phyloP scores from a whole-genome alignment of 2,797 vertebrate species.

The Lindbergichthys nudifrons region DNA sequence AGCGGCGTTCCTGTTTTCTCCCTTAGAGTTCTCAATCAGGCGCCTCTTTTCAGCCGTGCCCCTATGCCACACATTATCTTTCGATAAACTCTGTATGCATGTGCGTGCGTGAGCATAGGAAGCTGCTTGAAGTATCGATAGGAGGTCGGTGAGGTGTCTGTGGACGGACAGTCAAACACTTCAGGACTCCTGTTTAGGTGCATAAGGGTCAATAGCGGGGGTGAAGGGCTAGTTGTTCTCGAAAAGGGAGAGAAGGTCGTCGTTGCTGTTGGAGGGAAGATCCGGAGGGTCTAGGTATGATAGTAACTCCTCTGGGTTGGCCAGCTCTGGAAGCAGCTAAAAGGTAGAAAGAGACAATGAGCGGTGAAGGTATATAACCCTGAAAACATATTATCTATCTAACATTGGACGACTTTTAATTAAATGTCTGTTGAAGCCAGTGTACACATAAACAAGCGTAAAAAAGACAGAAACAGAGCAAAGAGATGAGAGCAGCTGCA shows the following conservation, averaged over 20 bases:
- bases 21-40: conserved; percentile 52
- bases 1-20: conserved; percentile 66
- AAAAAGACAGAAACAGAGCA: conserved; percentile 39
- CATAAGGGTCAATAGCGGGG: conserved; percentile 4
- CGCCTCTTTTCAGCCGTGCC: conserved; percentile 38
- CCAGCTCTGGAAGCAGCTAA: conserved; percentile 97
- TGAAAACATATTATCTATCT: background rate
- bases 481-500: conserved; percentile 70
- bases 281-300: conserved; percentile 98
- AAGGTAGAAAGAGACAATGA: conserved; percentile 16
- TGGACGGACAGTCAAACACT: conserved; percentile 79
- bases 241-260: conserved; percentile 98
- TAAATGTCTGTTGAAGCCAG: conserved; percentile 1
- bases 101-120: conserved; percentile 54
- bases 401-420: background rate
- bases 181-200: conserved; percentile 38
- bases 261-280: conserved; percentile 98
- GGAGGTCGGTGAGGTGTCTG: conserved; percentile 59
- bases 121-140: conserved; percentile 54
- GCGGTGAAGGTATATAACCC: background rate
- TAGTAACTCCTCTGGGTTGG: conserved; percentile 97
- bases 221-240: conserved; percentile 93
- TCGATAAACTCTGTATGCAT: conserved; percentile 34
- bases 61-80: conserved; percentile 55
- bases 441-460: background rate